phyloP scores from a whole-genome alignment of 2,113 vertebrate species.

The Petroica traversi region DNA sequence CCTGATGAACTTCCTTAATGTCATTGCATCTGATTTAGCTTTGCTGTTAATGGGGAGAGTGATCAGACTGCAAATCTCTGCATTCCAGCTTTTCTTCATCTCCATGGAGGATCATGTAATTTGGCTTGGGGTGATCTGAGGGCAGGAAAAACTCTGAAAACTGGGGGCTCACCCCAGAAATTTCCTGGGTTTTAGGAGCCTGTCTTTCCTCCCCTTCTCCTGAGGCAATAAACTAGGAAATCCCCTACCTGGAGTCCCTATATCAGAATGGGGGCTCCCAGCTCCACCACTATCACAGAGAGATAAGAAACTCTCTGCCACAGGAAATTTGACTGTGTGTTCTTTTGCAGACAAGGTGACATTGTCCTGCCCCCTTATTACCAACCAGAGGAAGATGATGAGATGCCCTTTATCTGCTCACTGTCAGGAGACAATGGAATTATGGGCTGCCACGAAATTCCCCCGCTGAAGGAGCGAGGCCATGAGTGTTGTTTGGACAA shows the following conservation, averaged over 20 bases:
- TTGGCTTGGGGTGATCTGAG: background rate
- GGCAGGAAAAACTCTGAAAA: background rate
- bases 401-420: constrained; percentile 97
- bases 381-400: constrained; percentile 90
- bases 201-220: background rate
- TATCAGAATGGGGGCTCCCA: background rate
- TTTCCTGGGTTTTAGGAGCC: background rate
- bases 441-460: constrained; percentile 93
- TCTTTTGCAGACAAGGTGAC: constrained; percentile 80
- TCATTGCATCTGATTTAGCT: constrained; percentile 13
- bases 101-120: background rate
- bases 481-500: constrained; percentile 91
- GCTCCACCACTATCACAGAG: background rate
- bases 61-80: background rate
- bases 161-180: background rate
- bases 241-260: background rate
- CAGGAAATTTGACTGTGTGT: background rate
- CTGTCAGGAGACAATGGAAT: constrained; percentile 95
- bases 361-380: constrained; percentile 90
- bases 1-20: constrained; percentile 10
- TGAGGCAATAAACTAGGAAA: background rate
- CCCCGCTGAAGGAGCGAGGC: constrained; percentile 85
- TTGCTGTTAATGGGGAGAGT: background rate
- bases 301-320: background rate
- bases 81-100: background rate